Evolutionary conservation across 2,888 invertebrate genomes (phyloP), one percentile per base, ranked within the genome.

Genomic region (Agriopis leucophaearia): DNA sequence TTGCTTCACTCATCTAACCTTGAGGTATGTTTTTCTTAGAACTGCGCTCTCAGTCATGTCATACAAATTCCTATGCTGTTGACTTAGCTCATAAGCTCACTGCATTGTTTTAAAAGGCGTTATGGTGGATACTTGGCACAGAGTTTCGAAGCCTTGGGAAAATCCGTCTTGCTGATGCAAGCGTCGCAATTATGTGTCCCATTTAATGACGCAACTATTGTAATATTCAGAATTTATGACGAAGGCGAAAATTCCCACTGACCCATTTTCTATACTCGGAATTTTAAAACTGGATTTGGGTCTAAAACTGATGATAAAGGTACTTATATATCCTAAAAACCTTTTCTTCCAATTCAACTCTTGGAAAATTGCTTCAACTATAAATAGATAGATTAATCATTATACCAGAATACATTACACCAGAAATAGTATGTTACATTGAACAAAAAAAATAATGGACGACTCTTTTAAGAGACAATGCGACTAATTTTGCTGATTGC

Each of bases 51-150:
- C 58, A 63, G 80, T 9, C 62, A 69, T 82, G 87, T 88, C 88
- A 85, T 83, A 81, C 81, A 78, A 81, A 88, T 89, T 87, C 87
- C 86, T 72, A 66, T 65, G 76, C 76, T 80, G 81, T 84, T 81
- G 84, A 78, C 76, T 78, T 78, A 77, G 74, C 60, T 72, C 72
- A 76, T 74, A 69, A 64, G 27, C 42, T 56, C 56, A 42, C 70
- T 70, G 64, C 63, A 56, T 64, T 42, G 35, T 16, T n/a, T n/a
- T 36, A 10, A 27, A 54, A 18, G 57, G 9, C 40, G 52, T 75
- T 64, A 56, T 66, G 51, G 47, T 58, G 50, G n/a, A 63, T 58
- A 35, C 10, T 51, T 69, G 67, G 63, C 64, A 45, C 42, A 42
- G 16, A 15, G 42, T 42, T 59, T 27, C 9, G 47, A 38, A 48